A percentile compares a stretch with the other conserved stretches of the same genome.
Evolutionary conservation across 2,113 vertebrate genomes (phyloP).

Genomic region (Eonycteris spelaea): DNA sequence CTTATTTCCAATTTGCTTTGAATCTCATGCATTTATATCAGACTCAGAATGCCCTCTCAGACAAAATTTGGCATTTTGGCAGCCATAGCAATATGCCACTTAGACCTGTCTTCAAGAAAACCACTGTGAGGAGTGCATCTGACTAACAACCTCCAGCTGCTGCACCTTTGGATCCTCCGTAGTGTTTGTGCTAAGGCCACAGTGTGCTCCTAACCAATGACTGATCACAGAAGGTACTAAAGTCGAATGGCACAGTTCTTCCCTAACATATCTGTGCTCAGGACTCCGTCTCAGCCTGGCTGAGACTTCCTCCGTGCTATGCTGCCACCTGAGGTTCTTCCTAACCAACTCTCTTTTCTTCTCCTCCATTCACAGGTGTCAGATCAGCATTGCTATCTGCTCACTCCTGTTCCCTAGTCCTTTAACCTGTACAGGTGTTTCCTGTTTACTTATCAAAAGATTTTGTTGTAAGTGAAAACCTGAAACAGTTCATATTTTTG

Average conservation of each 20-base stretch:
- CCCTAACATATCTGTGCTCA: background rate
- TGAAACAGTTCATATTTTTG: too few relatives aligned
- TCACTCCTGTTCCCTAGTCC: too few relatives aligned
- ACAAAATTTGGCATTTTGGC: background rate
- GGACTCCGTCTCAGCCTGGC: background rate
- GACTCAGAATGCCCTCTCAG: background rate
- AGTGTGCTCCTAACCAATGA: background rate
- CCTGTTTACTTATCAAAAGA: too few relatives aligned
- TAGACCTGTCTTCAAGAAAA: background rate
- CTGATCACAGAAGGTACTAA: background rate
- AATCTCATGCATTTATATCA: background rate
- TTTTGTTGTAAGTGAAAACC: too few relatives aligned
- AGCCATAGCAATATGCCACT: background rate
- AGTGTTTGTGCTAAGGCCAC: background rate
- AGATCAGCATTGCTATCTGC: rapidly evolving
- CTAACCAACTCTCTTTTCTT: background rate
- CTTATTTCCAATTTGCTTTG: background rate
- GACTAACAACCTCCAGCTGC: background rate
- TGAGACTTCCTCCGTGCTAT: background rate
- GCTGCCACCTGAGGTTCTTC: background rate
- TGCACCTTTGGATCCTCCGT: too few relatives aligned
- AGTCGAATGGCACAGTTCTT: rapidly evolving
- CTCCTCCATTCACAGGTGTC: background rate
- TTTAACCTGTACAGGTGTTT: background rate
- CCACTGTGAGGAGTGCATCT: background rate